Conservation (phyloP, 2,888 invertebrate genomes). For the Epistrophe grossulariae region DNA sequence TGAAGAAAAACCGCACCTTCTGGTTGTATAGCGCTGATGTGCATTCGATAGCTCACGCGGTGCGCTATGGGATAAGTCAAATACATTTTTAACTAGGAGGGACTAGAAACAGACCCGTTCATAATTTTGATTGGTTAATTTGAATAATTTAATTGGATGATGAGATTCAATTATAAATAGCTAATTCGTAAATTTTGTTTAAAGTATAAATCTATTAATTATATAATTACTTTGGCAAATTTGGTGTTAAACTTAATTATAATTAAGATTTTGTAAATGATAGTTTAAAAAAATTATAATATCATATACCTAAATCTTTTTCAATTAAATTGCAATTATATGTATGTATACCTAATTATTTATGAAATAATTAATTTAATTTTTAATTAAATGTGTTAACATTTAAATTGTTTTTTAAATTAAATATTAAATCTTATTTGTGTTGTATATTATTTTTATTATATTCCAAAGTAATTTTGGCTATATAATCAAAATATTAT, state of each 20-base stretch:
- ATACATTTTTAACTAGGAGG: slow-evolving; percentile 34
- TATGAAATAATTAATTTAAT: no score
- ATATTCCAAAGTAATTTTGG: no score
- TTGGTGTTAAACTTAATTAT: slow-evolving; percentile 8
- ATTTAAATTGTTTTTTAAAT: no score
- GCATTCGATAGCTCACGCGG: neutral
- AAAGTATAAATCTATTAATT: slow-evolving; percentile 30
- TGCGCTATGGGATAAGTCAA: slow-evolving; percentile 19
- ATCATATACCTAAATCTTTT: neutral
- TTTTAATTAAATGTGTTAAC: no score
- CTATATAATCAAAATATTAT: no score
- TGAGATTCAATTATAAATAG: slow-evolving; percentile 58
- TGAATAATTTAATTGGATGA: slow-evolving; percentile 57
- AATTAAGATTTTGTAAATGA: neutral
- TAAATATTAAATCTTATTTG: no score
- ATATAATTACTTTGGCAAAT: slow-evolving; percentile 1
- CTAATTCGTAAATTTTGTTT: slow-evolving; percentile 13
- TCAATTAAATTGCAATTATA: no score
- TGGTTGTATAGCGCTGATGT: slow-evolving; percentile 11
- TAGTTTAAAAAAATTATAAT: neutral
- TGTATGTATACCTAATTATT: no score
- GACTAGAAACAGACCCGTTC: slow-evolving; percentile 23
- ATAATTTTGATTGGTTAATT: slow-evolving; percentile 70
- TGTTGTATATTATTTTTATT: no score
- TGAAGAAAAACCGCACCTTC: slow-evolving; percentile 67